Evolutionary conservation across 53 echinoderm and acorn worm species (phyloP).

Genomic region (Stichopus horrens): DNA sequence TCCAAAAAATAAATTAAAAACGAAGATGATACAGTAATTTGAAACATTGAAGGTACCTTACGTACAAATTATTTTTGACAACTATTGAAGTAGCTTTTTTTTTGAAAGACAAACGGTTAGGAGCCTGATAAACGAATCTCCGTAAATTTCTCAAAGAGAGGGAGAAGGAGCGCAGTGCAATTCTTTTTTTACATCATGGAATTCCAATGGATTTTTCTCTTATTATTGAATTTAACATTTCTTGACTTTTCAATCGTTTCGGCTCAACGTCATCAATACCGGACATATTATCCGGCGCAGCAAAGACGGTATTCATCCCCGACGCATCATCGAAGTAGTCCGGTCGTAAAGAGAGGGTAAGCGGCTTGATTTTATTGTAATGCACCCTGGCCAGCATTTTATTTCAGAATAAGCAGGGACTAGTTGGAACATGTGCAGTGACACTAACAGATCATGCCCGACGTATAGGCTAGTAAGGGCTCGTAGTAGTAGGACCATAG

Average conservation of each 20-base stretch:
- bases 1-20: neutral
- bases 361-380: neutral
- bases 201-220: constrained; percentile 14
- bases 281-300: neutral
- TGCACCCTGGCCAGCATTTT: too few relatives aligned
- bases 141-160: neutral
- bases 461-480: too few relatives aligned
- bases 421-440: too few relatives aligned
- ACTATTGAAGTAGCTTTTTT: neutral
- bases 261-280: neutral
- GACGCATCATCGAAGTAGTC: neutral
- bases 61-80: too few relatives aligned
- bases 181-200: neutral
- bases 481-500: too few relatives aligned
- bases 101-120: neutral
- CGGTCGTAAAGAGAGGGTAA: neutral
- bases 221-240: neutral
- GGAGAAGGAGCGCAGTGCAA: neutral
- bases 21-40: neutral
- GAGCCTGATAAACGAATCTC: neutral
- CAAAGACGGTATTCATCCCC: constrained; percentile 35
- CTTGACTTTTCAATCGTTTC: neutral
- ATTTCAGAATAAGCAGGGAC: too few relatives aligned
- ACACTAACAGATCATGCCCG: too few relatives aligned
- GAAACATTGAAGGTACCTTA: neutral